These are phyloP conservation scores for Taenaris catops DNA, from an alignment of 2,888 invertebrate species.

Conservation along the genomic window DNA sequence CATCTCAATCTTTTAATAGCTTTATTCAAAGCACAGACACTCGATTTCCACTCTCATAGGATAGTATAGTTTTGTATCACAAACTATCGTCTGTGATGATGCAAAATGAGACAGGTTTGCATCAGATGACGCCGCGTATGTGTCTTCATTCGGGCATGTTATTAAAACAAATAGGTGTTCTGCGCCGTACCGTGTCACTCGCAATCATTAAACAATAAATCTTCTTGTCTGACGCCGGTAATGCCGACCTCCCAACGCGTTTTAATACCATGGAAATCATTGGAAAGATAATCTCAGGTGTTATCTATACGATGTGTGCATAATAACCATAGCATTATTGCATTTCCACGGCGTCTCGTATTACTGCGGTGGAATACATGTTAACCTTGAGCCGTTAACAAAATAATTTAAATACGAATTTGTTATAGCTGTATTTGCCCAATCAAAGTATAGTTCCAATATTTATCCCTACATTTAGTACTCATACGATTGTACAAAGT, in stretches of 20 bases:
- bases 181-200: slow-evolving; percentile 36
- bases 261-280: slow-evolving; percentile 23
- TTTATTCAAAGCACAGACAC: too few species aligned
- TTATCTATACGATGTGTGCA: slow-evolving; percentile 5
- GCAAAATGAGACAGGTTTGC: slow-evolving; percentile 19
- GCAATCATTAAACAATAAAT: slow-evolving; percentile 62
- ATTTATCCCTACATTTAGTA: too few species aligned
- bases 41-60: too few species aligned
- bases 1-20: too few species aligned
- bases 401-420: too few species aligned
- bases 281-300: slow-evolving; percentile 15
- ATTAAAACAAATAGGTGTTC: slow-evolving; percentile 60
- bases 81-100: slow-evolving; percentile 3
- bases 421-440: too few species aligned
- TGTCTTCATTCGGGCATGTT: slow-evolving; percentile 41
- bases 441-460: too few species aligned
- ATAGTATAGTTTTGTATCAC: too few species aligned
- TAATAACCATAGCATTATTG: slow-evolving; percentile 11
- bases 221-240: slow-evolving; percentile 31
- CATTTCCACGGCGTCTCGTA: slow-evolving; percentile 18
- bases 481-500: too few species aligned
- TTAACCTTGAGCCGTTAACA: slow-evolving; percentile 19
- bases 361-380: slow-evolving; percentile 18
- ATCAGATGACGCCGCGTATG: slow-evolving; percentile 25
- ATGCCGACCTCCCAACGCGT: slow-evolving; percentile 28